A percentile compares a stretch with the other conserved stretches of the same genome.
These are phyloP conservation scores for Macropis europaea DNA, from an alignment of 2,888 invertebrate species.

Conservation along the genomic window DNA sequence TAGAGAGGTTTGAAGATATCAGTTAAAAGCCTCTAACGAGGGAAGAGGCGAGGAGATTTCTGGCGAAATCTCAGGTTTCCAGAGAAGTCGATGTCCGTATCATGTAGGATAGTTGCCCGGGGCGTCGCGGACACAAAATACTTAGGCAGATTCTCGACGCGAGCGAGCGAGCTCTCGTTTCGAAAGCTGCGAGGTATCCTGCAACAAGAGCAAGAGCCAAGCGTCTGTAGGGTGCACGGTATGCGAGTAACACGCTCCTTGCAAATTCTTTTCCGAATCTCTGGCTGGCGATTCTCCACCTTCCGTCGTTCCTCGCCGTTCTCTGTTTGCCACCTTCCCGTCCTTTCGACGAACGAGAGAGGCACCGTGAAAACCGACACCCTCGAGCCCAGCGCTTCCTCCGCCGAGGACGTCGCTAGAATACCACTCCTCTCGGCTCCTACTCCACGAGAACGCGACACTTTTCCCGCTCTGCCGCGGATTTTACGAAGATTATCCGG, in stretches of 20 bases:
- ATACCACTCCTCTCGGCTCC: conserved; percentile 41
- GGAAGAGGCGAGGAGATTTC: not conserved
- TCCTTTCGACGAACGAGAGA: conserved; percentile 44
- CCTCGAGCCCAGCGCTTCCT: conserved; percentile 18
- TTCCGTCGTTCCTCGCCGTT: not conserved
- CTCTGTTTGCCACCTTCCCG: conserved; percentile 18
- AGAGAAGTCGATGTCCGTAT: not conserved
- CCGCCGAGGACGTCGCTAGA: conserved; percentile 42
- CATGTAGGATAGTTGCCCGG: conserved; percentile 1
- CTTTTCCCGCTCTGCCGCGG: conserved; percentile 7
- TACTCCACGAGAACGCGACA: conserved; percentile 30
- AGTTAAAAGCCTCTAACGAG: not conserved
- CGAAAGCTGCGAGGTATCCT: conserved; percentile 52
- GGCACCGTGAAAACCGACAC: conserved; percentile 46
- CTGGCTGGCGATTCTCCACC: not conserved
- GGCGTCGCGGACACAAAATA: conserved; percentile 41
- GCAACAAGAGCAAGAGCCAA: conserved; percentile 28
- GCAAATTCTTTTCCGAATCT: conserved; percentile 56
- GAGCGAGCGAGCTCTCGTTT: conserved; percentile 55
- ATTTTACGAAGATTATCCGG: conserved; percentile 17
- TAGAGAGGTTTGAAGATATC: not conserved
- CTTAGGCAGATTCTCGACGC: conserved; percentile 52
- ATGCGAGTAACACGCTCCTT: conserved; percentile 57
- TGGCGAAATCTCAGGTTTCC: conserved; percentile 13
- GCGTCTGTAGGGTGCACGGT: conserved; percentile 42